Evolutionary conservation across 92 coral and sea anemone genomes (phyloP).

Genomic region (Zoanthus solanderi): DNA sequence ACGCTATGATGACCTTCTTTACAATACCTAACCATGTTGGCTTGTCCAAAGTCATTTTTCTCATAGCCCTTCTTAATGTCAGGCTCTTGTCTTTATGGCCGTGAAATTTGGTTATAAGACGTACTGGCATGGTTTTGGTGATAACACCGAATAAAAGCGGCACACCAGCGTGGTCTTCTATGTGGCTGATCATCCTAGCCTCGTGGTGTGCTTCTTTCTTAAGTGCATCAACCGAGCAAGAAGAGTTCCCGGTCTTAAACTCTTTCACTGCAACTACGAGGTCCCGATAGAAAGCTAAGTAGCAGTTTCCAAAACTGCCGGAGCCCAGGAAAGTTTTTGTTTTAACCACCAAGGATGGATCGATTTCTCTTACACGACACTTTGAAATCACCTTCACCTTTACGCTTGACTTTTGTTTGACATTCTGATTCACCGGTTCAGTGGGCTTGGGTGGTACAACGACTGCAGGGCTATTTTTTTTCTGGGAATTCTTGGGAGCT

Average conservation of each 20-base stretch:
- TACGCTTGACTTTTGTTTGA: background rate
- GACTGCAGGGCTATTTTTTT: background rate
- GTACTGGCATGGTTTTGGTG: background rate
- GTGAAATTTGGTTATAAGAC: background rate
- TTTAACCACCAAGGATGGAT: background rate
- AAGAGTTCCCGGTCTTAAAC: background rate
- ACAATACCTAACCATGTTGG: background rate
- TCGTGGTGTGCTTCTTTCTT: background rate
- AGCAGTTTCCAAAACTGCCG: background rate
- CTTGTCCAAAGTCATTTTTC: background rate
- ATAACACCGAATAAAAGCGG: background rate
- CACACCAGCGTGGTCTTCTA: background rate
- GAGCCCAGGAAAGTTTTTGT: background rate
- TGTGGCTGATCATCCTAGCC: conserved; percentile 38
- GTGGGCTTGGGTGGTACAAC: too few species aligned
- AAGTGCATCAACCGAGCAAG: background rate
- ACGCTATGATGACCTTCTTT: background rate
- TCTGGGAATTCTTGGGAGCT: background rate
- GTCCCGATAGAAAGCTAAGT: background rate
- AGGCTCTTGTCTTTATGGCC: background rate
- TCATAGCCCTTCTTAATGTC: conserved; percentile 18
- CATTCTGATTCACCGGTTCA: too few species aligned
- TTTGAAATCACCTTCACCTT: background rate
- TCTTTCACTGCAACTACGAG: background rate
- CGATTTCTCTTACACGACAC: background rate